Base-by-base conservation (phyloP, 2,888 invertebrate genomes). In the Arenicola marina region DNA sequence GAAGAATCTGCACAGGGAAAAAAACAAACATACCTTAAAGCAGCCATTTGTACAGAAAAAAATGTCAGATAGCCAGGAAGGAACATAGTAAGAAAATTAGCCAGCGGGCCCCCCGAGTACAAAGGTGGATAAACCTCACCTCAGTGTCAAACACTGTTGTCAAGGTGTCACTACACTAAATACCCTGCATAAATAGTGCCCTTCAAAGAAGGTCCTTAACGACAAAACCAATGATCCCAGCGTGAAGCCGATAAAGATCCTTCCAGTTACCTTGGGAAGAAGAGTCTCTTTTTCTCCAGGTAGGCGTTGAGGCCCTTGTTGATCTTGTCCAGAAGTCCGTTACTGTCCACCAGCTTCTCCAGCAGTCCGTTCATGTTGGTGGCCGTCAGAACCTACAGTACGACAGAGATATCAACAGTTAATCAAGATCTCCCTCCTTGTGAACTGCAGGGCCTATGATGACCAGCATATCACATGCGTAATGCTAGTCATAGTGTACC, bases 301-400 rank as follows among this genome's bases (percentile, higher is more conserved):
- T 84, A 84, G 26, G 81, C 80, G 67, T 84, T 84, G 58, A 84
- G 73, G 33, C 84, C 84, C 65, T 83, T 83, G 76, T 81, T 83
- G 72, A 84, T 84, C 66, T 81, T 80, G 62, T 84, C 84, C 46
- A 84, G 73, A 18, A 83, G 74, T 56, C 67, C 74, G 63, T 82
- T 82, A 63, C 79, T 78, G 70, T 84, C 83, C 34, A 75, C 70
- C 45, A 84, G 72, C 63, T 80, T 82, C 61, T 81, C 82, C 43
- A 83, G 70, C 51, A 83, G 69, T 32, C 82, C 82, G 26, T 73
- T 72, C 61, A 80, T 65, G 31, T 71, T 75, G 4, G 80, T 80
- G 3, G 82, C 83, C 38, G 70, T 72, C 58, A 83, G 65, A 15
- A 83, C 82, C 81, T 81, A 60, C n/a, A n/a, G n/a, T n/a, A n/a